phyloP scores from a whole-genome alignment of 92 coral and sea anemone genomes.

The Montipora capitata region DNA sequence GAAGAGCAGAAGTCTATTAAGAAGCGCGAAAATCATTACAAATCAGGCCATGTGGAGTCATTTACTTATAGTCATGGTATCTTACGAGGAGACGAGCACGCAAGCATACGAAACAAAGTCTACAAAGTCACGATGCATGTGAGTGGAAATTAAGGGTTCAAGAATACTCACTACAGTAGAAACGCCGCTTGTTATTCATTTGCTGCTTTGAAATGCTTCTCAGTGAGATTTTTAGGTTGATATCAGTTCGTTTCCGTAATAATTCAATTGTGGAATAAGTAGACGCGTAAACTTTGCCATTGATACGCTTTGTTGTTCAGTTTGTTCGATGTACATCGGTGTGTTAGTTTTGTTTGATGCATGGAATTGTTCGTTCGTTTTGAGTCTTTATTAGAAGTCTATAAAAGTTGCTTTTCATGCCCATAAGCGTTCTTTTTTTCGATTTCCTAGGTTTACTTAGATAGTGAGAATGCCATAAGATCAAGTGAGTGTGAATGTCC shows the following conservation, averaged over 20 bases:
- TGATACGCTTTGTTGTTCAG: not conserved
- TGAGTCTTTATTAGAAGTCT: no score
- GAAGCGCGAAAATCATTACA: no score
- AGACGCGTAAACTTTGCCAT: not conserved
- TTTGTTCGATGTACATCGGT: no score
- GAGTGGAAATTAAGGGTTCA: not conserved
- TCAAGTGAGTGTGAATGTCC: no score
- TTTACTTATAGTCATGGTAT: slow-evolving; percentile 14
- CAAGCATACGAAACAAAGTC: slow-evolving; percentile 36
- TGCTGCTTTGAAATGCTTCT: not conserved
- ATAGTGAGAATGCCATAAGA: not conserved
- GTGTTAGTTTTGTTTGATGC: no score
- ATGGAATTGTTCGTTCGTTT: no score
- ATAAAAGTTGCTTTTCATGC: not conserved
- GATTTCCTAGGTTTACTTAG: slow-evolving; percentile 1
- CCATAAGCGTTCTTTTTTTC: not conserved
- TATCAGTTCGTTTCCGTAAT: no score
- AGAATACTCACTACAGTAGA: no score
- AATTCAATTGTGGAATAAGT: not conserved
- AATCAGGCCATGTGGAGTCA: slow-evolving; percentile 15
- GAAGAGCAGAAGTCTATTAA: no score
- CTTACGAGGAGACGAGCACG: slow-evolving; percentile 34
- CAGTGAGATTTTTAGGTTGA: no score
- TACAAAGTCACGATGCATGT: slow-evolving; percentile 34
- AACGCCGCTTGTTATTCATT: not conserved